Evolutionary conservation across 2,797 vertebrate genomes (phyloP), one percentile per base, ranked within the genome.

Genomic region (Nannoperca australis): DNA sequence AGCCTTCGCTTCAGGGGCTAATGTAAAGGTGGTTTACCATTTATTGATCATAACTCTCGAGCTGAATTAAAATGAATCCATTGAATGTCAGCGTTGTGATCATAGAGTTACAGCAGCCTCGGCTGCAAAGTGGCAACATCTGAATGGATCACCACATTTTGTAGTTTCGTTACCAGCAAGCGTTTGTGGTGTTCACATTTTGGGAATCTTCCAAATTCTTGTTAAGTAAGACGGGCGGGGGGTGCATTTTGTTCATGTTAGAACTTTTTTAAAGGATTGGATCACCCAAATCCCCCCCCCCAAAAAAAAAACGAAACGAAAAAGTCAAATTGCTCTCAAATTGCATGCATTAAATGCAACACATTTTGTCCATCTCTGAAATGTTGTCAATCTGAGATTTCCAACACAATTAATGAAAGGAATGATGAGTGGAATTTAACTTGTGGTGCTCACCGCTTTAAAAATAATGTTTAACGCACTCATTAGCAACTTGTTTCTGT

Each of bases 11-110:
- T 62, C 51, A 45, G 62, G 73, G 59, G 34, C 49, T 53, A 63
- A 76, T 61, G 47, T 66, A 49, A 76, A 87, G 75, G 74, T 55
- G 45, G 56, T 74, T 83, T 67, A 76, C 30, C 15, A 6, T 80
- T 75, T 81, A 70, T 84, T 76, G 42, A 86, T 87, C 50, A 59
- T 79, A 78, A 89, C 82, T 63, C 44, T 79, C 65, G 34, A 51
- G 30, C 53, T 68, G 62, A 78, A 64, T 88, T 80, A 17, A 11
- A 66, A 70, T 45, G 15, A 79, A 62, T 77, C 49, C 14, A 62
- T 67, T 17, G 11, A 50, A 47, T 67, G 62, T 63, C 61, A 12
- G 14, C 44, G 45, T 30, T 75, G 61, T 40, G 60, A 69, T 85
- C 45, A 11, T 5, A 56, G 47, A 55, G 34, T 32, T 55, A 49